Base-by-base conservation (phyloP, 2,888 invertebrate genomes). In the Ophion costatus region DNA sequence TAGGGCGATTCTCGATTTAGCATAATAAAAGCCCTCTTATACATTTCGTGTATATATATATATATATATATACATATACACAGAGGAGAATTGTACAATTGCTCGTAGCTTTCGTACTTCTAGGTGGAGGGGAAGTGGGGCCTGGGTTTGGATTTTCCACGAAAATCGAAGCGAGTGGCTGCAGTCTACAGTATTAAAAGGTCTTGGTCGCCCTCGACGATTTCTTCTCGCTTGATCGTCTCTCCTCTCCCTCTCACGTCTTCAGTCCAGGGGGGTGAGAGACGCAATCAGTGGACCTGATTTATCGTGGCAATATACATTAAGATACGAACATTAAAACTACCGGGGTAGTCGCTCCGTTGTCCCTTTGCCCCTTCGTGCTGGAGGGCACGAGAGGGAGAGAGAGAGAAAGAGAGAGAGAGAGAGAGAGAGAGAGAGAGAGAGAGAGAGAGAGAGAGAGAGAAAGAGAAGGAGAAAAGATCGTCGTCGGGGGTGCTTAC, bases 291-390 rank as follows among this genome's bases (percentile, higher is more conserved):
- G 93, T 92, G 93, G 89, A 90, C 91, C 91, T 93, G 93, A 93
- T 93, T 93, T 93, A 93, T 93, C 90, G 92, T 87, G 89, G 93
- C 93, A 93, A 93, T 93, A 93, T 93, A 93, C 93, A 93, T 93
- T 93, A 93, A 93, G 93, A 93, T 93, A 93, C 92, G 92, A 91
- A 91, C 93, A 93, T 93, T 93, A 93, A 93, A 93, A 93, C 93
- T 92, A 91, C 86, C 87, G 79, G 93, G 91, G 92, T 93, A 93
- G 92, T 91, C 90, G 90, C 90, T 67, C 86, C 83, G 85, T 64
- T 83, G 82, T 84, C 86, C 87, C 80, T 67, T 80, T 81, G 70
- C 71, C 82, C 80, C 86, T 80, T 78, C 63, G 80, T 73, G 61
- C 69, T 75, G 51, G 71, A 57, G 70, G 56, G 79, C 75, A 45